Conservation (phyloP, 2,888 invertebrate genomes). For the Hemicrepidius hirtus region DNA sequence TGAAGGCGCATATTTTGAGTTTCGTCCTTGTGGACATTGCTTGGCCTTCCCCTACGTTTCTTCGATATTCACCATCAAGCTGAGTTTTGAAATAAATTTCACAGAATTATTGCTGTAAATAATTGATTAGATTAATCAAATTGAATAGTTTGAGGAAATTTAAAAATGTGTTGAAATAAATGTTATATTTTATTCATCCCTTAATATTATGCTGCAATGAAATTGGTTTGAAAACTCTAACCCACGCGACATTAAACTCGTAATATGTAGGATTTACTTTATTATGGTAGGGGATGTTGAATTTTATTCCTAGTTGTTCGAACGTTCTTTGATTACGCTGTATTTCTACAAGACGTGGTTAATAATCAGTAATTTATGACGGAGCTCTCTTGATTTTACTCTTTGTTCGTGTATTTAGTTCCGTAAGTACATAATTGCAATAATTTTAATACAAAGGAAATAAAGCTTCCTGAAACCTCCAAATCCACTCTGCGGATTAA, state of each 20-base stretch:
- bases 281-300: too few relatives aligned
- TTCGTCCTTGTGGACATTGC: slow-evolving; percentile 12
- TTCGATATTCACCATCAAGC: slow-evolving; percentile 20
- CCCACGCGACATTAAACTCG: too few relatives aligned
- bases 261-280: too few relatives aligned
- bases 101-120: slow-evolving; percentile 7
- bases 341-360: not conserved
- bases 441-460: too few relatives aligned
- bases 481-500: too few relatives aligned
- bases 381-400: not conserved
- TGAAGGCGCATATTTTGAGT: not conserved
- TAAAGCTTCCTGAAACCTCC: too few relatives aligned
- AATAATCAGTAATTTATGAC: too few relatives aligned
- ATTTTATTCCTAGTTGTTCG: too few relatives aligned
- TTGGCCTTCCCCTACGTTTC: slow-evolving; percentile 3
- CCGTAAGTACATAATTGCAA: not conserved
- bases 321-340: not conserved
- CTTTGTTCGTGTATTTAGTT: not conserved
- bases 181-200: not conserved
- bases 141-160: too few relatives aligned
- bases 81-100: not conserved
- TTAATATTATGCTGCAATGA: too few relatives aligned
- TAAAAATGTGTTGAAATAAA: not conserved
- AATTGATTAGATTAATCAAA: not conserved
- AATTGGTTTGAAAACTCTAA: too few relatives aligned